A percentile compares a stretch with the other conserved stretches of the same genome.
Evolutionary conservation across 2,797 vertebrate species (phyloP).

Genomic region (Rhinichthys osculus): DNA sequence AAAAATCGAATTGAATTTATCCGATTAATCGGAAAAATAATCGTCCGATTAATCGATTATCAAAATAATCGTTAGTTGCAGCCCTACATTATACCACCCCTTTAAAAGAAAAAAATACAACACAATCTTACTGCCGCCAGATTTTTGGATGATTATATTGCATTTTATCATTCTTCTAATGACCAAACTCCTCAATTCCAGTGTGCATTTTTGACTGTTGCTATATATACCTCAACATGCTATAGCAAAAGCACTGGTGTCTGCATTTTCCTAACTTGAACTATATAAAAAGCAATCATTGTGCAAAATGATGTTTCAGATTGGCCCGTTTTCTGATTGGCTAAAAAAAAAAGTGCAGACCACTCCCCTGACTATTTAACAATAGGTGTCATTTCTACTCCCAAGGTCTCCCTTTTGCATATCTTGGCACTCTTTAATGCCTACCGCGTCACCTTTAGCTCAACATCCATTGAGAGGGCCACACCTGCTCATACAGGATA

Average conservation of each 20-base stretch:
- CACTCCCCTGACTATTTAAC: slow-evolving; percentile 64
- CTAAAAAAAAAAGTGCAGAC: background rate
- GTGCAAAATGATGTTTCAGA: background rate
- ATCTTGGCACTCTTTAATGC: slow-evolving; percentile 65
- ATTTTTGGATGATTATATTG: background rate
- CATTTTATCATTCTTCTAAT: background rate
- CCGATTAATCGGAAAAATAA: too few relatives aligned
- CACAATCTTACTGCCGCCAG: too few relatives aligned
- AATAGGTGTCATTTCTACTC: slow-evolving; percentile 60
- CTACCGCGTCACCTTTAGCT: slow-evolving; percentile 70
- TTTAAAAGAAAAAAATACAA: too few relatives aligned
- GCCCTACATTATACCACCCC: too few relatives aligned
- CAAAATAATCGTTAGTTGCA: too few relatives aligned
- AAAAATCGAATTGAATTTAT: too few relatives aligned
- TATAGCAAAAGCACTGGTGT: background rate
- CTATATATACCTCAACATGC: background rate
- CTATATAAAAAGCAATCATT: background rate
- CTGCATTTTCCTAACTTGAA: background rate
- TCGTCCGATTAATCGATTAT: too few relatives aligned
- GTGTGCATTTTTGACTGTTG: background rate
- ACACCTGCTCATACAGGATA: slow-evolving; percentile 58
- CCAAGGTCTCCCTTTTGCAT: slow-evolving; percentile 54
- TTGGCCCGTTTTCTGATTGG: background rate
- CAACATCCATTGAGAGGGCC: slow-evolving; percentile 59
- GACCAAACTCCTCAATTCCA: background rate